phyloP scores from a whole-genome alignment of 2,888 invertebrate genomes.

The Sarcophaga variegata region DNA sequence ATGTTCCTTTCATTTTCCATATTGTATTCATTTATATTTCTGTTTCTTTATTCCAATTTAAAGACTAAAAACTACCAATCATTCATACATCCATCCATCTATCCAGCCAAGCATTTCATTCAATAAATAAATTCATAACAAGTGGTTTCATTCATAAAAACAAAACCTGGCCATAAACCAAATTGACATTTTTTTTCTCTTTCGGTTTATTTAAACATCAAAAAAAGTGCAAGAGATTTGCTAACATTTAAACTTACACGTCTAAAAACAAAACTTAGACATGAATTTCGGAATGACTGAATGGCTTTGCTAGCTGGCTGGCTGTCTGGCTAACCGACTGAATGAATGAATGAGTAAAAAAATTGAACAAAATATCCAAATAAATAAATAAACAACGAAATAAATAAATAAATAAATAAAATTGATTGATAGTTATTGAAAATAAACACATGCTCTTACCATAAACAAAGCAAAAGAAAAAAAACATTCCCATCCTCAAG shows the following conservation, averaged over 20 bases:
- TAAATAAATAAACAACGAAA: conserved; percentile 20
- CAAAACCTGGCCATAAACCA: conserved; percentile 29
- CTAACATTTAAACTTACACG: conserved; percentile 59
- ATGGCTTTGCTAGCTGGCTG: too few species aligned
- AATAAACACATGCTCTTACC: conserved; percentile 60
- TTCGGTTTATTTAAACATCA: background rate
- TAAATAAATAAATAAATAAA: conserved; percentile 7
- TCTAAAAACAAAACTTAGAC: conserved; percentile 50
- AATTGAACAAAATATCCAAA: conserved; percentile 1
- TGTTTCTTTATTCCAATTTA: background rate
- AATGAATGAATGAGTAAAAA: conserved; percentile 19
- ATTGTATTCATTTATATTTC: background rate
- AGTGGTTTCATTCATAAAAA: conserved; percentile 66
- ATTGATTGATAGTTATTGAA: conserved; percentile 67
- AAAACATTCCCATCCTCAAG: conserved; percentile 10
- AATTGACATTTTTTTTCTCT: conserved; percentile 40
- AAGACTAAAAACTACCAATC: too few species aligned
- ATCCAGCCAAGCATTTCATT: conserved; percentile 41
- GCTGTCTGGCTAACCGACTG: background rate
- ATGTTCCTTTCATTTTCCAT: conserved; percentile 46
- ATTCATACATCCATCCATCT: background rate
- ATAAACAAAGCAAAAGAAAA: conserved; percentile 20
- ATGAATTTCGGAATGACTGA: conserved; percentile 22
- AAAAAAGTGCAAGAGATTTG: conserved; percentile 38
- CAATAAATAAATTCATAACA: conserved; percentile 60